A percentile compares a stretch with the other conserved stretches of the same genome.
Conservation (phyloP, 2,113 vertebrate species). For the Vidua macroura region DNA sequence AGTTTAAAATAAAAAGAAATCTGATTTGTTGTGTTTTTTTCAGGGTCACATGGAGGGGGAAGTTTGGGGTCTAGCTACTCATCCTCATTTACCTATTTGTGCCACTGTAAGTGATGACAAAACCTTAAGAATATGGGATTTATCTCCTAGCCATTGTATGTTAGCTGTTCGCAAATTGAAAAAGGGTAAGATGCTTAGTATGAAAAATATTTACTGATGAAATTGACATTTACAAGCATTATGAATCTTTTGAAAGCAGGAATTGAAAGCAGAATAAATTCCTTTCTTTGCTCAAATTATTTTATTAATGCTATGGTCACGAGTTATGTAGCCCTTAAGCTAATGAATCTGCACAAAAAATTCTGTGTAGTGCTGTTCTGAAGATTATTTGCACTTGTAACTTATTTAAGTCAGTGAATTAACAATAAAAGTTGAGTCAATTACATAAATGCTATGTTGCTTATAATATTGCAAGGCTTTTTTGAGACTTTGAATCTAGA, state of each 20-base stretch:
- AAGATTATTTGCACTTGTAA: neutral
- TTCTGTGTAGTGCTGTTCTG: neutral
- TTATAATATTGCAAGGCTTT: neutral
- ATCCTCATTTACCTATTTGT: conserved; percentile 97
- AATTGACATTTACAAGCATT: neutral
- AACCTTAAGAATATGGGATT: conserved; percentile 98
- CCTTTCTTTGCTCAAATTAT: neutral
- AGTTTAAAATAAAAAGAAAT: neutral
- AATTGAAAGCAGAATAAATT: neutral
- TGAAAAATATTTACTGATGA: neutral
- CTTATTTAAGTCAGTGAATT: neutral
- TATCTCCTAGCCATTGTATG: conserved; percentile 99
- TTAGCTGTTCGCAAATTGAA: conserved; percentile 97
- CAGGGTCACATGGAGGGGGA: conserved; percentile 99
- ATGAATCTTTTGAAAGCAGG: neutral
- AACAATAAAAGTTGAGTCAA: neutral
- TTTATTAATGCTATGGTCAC: neutral
- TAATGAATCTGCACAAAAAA: neutral
- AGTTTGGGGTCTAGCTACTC: conserved; percentile 95
- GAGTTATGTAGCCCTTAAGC: neutral
- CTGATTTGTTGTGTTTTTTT: conserved; percentile 26
- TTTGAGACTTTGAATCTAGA: neutral
- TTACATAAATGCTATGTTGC: neutral
- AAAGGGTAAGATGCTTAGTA: conserved; percentile 83
- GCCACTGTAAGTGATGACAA: conserved; percentile 98